phyloP scores from a whole-genome alignment of 1,140 invertebrate genomes.

The Holotrichia oblita region DNA sequence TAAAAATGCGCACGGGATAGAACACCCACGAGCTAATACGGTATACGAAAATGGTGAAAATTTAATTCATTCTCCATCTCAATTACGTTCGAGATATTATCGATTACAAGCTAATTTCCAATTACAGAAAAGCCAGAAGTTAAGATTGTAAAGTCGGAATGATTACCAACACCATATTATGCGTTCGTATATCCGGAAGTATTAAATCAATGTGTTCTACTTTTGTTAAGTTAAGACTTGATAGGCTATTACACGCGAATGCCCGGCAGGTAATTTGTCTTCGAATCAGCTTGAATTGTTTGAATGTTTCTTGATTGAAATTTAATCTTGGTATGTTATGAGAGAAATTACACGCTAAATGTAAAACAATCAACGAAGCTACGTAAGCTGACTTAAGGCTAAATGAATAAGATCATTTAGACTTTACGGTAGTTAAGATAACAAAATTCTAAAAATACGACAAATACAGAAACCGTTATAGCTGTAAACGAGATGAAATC shows the following conservation, averaged over 20 bases:
- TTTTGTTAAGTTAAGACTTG: background rate
- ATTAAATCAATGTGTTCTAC: background rate
- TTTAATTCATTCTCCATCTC: slow-evolving; percentile 13
- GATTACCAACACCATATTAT: background rate
- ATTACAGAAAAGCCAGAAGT: slow-evolving; percentile 27
- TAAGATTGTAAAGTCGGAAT: background rate
- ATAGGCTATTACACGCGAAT: background rate
- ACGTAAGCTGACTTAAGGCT: background rate
- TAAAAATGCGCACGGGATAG: background rate
- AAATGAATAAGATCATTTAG: background rate
- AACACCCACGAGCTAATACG: slow-evolving; percentile 31
- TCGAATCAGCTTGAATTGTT: background rate
- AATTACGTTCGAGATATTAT: slow-evolving; percentile 30
- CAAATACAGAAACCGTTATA: background rate
- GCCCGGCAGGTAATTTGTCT: background rate
- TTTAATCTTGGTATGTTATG: background rate
- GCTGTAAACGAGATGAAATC: too few species aligned
- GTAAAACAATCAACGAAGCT: background rate
- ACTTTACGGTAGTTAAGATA: background rate
- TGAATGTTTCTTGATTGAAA: background rate
- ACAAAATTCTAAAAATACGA: background rate
- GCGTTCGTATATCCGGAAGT: background rate
- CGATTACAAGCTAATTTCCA: slow-evolving; percentile 20
- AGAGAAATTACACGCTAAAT: background rate
- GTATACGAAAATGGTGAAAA: slow-evolving; percentile 13